These are phyloP conservation scores for Xylocopa sonorina DNA, from an alignment of 1,140 invertebrate species.

Conservation along the genomic window DNA sequence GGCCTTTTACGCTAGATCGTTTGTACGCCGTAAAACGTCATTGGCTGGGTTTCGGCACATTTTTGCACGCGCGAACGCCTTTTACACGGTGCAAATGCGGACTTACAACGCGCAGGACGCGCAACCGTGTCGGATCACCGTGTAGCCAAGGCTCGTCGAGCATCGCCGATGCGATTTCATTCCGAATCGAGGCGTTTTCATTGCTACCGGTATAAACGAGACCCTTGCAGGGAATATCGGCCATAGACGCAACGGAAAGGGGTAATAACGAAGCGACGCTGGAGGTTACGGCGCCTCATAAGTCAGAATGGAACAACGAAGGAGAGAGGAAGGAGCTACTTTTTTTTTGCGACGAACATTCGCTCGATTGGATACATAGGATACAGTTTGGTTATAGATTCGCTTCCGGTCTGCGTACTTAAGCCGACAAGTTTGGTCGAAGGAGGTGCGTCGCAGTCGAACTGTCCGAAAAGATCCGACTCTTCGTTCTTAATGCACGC, in stretches of 20 bases:
- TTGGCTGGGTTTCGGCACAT: neutral
- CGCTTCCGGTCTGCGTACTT: too few species aligned
- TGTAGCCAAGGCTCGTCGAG: too few species aligned
- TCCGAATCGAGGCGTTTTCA: too few species aligned
- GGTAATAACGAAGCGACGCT: neutral
- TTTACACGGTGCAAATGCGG: neutral
- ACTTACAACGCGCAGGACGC: neutral
- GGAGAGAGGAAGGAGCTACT: too few species aligned
- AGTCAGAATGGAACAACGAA: too few species aligned
- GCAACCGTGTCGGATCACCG: neutral
- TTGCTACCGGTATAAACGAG: neutral
- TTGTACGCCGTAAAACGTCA: neutral
- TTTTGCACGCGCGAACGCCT: neutral
- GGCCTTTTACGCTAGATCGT: constrained; percentile 5
- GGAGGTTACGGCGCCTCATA: neutral
- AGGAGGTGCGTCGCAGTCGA: neutral
- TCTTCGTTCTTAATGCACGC: neutral
- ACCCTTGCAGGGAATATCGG: neutral
- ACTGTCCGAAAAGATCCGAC: neutral
- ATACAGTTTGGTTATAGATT: neutral
- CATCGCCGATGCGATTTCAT: too few species aligned
- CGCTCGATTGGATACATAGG: neutral
- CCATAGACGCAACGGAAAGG: neutral
- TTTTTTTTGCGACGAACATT: neutral
- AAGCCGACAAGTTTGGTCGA: too few species aligned